Percentiles rank a stretch among this genome's conserved stretches.
phyloP scores from a whole-genome alignment of 1,140 invertebrate species.

The Samia ricini region DNA sequence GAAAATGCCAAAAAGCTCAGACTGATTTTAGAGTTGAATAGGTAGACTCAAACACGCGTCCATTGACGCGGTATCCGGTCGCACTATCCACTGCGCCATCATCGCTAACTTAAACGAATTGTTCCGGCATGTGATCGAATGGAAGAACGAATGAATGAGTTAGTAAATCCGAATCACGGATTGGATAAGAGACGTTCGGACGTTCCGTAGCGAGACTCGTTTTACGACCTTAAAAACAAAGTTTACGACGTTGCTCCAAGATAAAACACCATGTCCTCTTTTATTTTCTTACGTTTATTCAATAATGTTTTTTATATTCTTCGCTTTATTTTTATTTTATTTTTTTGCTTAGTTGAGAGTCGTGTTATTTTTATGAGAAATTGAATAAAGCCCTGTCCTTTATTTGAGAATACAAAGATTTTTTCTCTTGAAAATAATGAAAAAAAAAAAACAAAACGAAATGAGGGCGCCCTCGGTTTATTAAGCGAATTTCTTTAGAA shows the following conservation, averaged over 20 bases:
- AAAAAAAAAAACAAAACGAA: background rate
- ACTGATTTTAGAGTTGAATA: too few relatives aligned
- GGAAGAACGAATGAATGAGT: background rate
- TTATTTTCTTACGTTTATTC: conserved; percentile 13
- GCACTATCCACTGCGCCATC: too few relatives aligned
- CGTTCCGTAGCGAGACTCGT: conserved; percentile 2
- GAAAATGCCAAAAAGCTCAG: too few relatives aligned
- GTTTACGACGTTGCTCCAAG: conserved; percentile 18
- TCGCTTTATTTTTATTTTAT: too few relatives aligned
- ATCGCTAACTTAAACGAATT: background rate
- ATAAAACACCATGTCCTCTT: conserved; percentile 18
- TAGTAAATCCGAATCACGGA: background rate
- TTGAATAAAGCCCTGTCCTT: conserved; percentile 7
- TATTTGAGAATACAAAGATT: conserved; percentile 2
- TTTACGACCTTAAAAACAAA: conserved; percentile 15
- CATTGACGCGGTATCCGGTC: too few relatives aligned
- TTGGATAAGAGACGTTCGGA: conserved; percentile 3
- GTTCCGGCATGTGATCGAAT: background rate
- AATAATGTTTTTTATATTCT: conserved; percentile 15
- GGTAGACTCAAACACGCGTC: too few relatives aligned
- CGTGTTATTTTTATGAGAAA: conserved; percentile 12
- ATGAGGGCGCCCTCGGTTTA: background rate
- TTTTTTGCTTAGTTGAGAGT: conserved; percentile 4
- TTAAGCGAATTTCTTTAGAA: background rate
- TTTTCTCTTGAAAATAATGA: background rate